Evolutionary conservation across 2,888 invertebrate genomes (phyloP).

Genomic region (Parasteatoda lunata): DNA sequence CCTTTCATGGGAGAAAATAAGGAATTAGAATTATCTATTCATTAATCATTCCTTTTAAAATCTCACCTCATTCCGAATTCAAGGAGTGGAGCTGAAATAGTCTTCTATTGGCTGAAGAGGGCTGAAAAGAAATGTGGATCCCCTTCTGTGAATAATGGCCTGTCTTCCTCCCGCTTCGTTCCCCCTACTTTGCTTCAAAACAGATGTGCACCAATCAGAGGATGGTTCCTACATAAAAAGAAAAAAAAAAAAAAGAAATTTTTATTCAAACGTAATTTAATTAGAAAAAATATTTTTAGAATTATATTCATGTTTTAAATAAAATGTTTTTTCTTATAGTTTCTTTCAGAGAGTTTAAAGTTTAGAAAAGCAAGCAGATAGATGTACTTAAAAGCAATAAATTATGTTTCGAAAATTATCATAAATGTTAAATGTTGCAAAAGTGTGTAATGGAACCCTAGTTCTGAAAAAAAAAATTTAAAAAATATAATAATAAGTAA

Average conservation of each 20-base stretch:
- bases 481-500: no score
- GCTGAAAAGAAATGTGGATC: slow-evolving; percentile 33
- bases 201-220: slow-evolving; percentile 19
- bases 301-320: neutral
- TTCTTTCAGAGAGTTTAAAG: no score
- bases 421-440: no score
- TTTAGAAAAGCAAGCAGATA: no score
- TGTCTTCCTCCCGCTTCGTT: slow-evolving; percentile 5
- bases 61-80: slow-evolving; percentile 55
- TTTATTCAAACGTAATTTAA: no score
- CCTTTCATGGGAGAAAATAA: no score
- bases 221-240: neutral
- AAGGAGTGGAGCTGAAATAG: slow-evolving; percentile 25
- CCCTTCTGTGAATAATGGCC: slow-evolving; percentile 54
- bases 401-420: no score
- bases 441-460: no score
- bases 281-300: neutral
- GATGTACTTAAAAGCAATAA: no score
- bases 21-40: neutral
- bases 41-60: neutral
- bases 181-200: slow-evolving; percentile 16
- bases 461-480: no score
- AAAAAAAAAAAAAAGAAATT: no score
- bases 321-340: neutral
- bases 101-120: slow-evolving; percentile 49